Conservation (phyloP, 2,797 vertebrate species). For the Mastacembelus armatus region DNA sequence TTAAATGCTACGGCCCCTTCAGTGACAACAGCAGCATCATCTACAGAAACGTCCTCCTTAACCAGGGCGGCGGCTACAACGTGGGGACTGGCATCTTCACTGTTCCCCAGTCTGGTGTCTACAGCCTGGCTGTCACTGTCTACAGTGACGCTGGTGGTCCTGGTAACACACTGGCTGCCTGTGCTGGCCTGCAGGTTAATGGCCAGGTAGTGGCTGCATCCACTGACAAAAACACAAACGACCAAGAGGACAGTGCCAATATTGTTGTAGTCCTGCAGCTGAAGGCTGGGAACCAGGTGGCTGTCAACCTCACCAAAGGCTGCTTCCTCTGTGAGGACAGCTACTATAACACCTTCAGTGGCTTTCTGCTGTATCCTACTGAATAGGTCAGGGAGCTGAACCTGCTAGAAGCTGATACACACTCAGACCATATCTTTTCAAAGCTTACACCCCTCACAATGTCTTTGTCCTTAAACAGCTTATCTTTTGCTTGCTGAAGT, state of each 20-base stretch:
- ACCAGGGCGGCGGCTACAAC: constrained; percentile 70
- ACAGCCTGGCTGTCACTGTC: constrained; percentile 75
- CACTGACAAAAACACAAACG: constrained; percentile 55
- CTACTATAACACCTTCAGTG: constrained; percentile 82
- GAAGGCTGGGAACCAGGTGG: constrained; percentile 65
- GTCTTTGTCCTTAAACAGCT: constrained; percentile 8
- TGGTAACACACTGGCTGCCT: constrained; percentile 22
- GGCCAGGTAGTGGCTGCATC: constrained; percentile 3
- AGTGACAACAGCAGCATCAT: neutral
- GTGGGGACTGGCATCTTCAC: constrained; percentile 62
- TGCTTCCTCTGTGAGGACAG: constrained; percentile 76
- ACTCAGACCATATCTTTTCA: too few relatives aligned
- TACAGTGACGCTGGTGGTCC: constrained; percentile 75
- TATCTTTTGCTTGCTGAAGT: constrained; percentile 1
- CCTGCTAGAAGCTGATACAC: too few relatives aligned
- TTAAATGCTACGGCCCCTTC: constrained; percentile 63
- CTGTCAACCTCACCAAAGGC: constrained; percentile 41
- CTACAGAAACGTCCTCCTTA: constrained; percentile 72
- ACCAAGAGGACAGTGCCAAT: constrained; percentile 80
- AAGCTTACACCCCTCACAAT: neutral
- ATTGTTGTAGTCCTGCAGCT: constrained; percentile 62
- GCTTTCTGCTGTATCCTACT: constrained; percentile 79
- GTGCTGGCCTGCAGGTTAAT: constrained; percentile 72
- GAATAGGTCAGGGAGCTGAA: constrained; percentile 24
- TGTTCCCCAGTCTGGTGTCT: constrained; percentile 73